Conservation (phyloP, 2,888 invertebrate genomes). For the Drosophila rellima region DNA sequence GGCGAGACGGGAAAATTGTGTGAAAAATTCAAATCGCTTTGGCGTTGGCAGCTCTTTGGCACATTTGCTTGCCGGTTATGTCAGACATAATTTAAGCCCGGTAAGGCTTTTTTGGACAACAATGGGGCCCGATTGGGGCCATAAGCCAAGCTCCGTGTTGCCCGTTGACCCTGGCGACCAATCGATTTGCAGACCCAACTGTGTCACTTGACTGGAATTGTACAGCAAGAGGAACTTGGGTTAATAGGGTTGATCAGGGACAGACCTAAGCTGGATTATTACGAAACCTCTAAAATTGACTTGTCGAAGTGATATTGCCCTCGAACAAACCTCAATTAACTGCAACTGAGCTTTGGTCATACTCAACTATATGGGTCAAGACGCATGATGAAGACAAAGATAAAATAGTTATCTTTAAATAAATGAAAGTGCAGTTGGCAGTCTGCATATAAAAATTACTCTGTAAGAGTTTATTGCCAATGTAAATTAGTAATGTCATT, state of each 20-base stretch:
- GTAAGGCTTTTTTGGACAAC: slow-evolving; percentile 60
- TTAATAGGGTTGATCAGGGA: slow-evolving; percentile 25
- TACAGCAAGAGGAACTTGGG: slow-evolving; percentile 17
- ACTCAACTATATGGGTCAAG: background rate
- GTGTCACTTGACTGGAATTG: slow-evolving; percentile 68
- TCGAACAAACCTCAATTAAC: background rate
- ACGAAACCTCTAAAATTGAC: slow-evolving; percentile 4
- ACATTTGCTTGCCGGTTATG: slow-evolving; percentile 63
- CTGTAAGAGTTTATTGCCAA: no score
- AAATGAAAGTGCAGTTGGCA: no score
- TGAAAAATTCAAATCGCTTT: slow-evolving; percentile 76
- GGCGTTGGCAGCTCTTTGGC: slow-evolving; percentile 65
- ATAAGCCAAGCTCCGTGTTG: slow-evolving; percentile 63
- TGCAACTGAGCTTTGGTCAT: background rate
- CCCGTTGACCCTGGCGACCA: slow-evolving; percentile 72
- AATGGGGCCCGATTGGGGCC: slow-evolving; percentile 56
- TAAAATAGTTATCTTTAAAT: background rate
- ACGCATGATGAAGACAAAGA: background rate
- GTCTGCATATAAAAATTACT: no score
- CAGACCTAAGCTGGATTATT: slow-evolving; percentile 26
- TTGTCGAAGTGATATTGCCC: background rate
- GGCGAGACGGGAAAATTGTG: slow-evolving; percentile 53
- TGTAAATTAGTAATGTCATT: no score
- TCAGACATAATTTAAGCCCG: slow-evolving; percentile 78
- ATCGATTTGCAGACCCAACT: slow-evolving; percentile 72